These are phyloP conservation scores for Phortica okadai DNA, from an alignment of 2,888 invertebrate species.

Conservation along the genomic window DNA sequence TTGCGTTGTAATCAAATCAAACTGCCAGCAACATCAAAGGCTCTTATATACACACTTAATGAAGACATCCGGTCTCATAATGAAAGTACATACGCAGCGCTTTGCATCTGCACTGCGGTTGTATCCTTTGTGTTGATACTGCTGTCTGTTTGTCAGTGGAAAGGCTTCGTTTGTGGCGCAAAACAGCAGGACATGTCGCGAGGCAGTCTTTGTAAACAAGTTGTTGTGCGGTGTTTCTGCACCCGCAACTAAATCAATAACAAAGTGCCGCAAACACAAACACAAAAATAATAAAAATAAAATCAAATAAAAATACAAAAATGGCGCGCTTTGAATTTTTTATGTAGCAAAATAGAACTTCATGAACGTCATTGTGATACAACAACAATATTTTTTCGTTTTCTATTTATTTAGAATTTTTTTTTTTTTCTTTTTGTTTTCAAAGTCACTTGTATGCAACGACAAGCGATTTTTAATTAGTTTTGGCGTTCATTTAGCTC, in stretches of 20 bases:
- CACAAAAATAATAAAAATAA: too few species aligned
- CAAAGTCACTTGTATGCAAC: too few species aligned
- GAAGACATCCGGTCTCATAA: neutral
- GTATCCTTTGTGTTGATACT: neutral
- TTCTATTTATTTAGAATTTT: too few species aligned
- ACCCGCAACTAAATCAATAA: neutral
- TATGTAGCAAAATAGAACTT: neutral
- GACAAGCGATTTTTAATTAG: neutral
- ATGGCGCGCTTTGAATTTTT: neutral
- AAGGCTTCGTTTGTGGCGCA: neutral
- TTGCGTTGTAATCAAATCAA: neutral
- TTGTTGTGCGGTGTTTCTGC: neutral
- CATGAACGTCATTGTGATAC: neutral
- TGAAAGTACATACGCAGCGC: neutral
- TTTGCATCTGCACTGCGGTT: neutral
- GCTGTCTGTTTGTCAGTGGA: neutral
- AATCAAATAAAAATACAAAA: neutral
- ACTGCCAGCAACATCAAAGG: neutral
- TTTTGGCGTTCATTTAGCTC: neutral
- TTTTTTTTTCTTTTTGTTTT: too few species aligned
- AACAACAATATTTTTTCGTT: neutral
- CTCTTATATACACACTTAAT: neutral
- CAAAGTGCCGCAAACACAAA: neutral
- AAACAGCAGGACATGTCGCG: neutral
- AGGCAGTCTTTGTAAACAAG: neutral